A percentile compares a stretch with the other conserved stretches of the same genome.
Evolutionary conservation across 2,888 invertebrate species (phyloP).

Genomic region (Lomographa bimaculata): DNA sequence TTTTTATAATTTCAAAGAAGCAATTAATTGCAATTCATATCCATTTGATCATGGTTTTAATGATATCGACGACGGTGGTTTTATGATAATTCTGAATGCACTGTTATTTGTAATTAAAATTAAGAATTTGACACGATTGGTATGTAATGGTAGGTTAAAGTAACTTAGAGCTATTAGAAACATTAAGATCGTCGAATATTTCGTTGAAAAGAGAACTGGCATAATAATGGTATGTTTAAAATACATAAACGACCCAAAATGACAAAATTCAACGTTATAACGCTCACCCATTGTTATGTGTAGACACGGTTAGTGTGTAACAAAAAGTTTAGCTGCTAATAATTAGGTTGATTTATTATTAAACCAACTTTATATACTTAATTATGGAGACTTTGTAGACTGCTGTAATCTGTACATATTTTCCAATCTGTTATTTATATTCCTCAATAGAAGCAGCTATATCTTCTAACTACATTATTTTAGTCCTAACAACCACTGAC

Average conservation of each 20-base stretch:
- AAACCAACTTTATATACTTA: too few relatives aligned
- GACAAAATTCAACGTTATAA: too few relatives aligned
- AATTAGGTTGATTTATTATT: background rate
- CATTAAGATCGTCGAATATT: slow-evolving; percentile 61
- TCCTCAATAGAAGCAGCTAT: slow-evolving; percentile 1
- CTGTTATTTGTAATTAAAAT: slow-evolving; percentile 26
- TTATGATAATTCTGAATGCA: slow-evolving; percentile 9
- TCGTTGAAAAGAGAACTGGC: slow-evolving; percentile 57
- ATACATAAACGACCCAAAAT: slow-evolving; percentile 58
- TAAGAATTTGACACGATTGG: slow-evolving; percentile 34
- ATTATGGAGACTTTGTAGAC: too few relatives aligned
- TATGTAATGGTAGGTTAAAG: slow-evolving; percentile 38
- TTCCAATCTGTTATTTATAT: too few relatives aligned
- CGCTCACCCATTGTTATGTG: too few relatives aligned
- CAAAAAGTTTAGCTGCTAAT: slow-evolving; percentile 6
- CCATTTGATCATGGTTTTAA: slow-evolving; percentile 1
- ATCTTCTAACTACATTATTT: background rate
- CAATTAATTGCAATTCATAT: slow-evolving; percentile 1
- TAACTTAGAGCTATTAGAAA: slow-evolving; percentile 49
- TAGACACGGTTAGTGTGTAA: too few relatives aligned
- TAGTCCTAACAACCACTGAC: background rate
- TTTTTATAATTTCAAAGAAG: background rate
- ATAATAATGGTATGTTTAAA: slow-evolving; percentile 61
- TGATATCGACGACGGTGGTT: background rate
- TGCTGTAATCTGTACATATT: background rate